These are phyloP conservation scores for Dexiosoma caninum DNA, from an alignment of 2,888 invertebrate genomes.

Conservation along the genomic window DNA sequence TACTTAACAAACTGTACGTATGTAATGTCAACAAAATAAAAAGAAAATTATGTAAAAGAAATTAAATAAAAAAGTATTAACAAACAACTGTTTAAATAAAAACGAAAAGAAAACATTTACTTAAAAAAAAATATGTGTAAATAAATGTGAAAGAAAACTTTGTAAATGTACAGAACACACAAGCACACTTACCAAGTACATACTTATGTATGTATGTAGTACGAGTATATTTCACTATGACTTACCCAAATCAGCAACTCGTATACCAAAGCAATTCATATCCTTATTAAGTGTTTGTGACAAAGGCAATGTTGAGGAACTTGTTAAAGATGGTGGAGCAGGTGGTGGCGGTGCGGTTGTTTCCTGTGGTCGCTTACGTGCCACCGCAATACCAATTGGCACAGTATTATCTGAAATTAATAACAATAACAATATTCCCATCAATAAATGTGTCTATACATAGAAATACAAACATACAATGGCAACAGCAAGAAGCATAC, in stretches of 20 bases:
- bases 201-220: background rate
- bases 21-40: constrained; percentile 15
- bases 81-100: constrained; percentile 34
- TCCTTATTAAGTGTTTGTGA: constrained; percentile 76
- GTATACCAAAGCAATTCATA: constrained; percentile 77
- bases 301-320: constrained; percentile 70
- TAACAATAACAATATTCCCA: constrained; percentile 42
- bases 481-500: background rate
- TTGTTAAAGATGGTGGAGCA: constrained; percentile 65
- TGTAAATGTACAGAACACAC: background rate
- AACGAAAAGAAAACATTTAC: constrained; percentile 27
- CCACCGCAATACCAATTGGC: constrained; percentile 91
- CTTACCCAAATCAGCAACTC: constrained; percentile 77
- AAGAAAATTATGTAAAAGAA: background rate
- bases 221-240: constrained; percentile 2
- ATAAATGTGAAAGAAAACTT: constrained; percentile 20
- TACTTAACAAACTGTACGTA: background rate
- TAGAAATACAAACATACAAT: background rate
- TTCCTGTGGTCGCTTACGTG: constrained; percentile 82
- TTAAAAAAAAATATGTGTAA: background rate
- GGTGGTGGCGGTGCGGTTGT: constrained; percentile 76
- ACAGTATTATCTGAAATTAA: constrained; percentile 80
- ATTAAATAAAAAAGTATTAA: background rate
- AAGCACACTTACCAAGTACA: background rate
- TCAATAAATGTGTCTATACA: no score